Base-by-base conservation (phyloP, 1,140 invertebrate genomes). In the Caenorhabditis remanei region DNA sequence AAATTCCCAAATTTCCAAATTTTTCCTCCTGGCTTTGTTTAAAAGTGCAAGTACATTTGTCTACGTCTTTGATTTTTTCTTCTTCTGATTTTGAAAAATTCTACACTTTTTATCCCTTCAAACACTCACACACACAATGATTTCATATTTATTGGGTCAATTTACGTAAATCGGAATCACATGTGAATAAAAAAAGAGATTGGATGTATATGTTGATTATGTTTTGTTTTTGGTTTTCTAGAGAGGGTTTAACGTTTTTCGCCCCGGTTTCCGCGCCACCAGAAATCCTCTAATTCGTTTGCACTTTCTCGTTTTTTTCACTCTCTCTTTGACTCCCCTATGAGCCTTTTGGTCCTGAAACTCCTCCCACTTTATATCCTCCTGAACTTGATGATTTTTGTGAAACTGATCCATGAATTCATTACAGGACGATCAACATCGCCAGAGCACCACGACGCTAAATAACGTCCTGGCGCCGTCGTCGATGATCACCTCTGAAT, bases 401-500 rank as follows among this genome's bases (percentile, higher is more conserved):
- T 43, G 40, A 71, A 43, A 3, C 19, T n/a, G 21, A 79, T 7
- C 7, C 53, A 14, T 46, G 7, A 46, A 11, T 53, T 53, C 53
- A 16, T 79, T 79, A 8, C 71, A 79, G 71, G 71, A 79, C 11
- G 46, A 79, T 79, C 71, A 50, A 48, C 16, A 79, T 21, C 71
- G 14, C 24, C 71, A 48, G 71, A 79, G 71, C 71, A 79, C 43
- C 71, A 79, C 71, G 71, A 79, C 71, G 46, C 71, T 79, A 19
- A 79, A 79, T 46, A 79, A 79, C 71, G 71, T 79, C 71, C 46
- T 79, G 46, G 71, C 43, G 43, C 71, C 43, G 43, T 46, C 71
- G 71, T 46, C 71, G 71, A 79, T 79, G 71, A 79, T 79, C 71
- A 79, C 71, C 71, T 79, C 71, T n/a, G 71, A 79, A 50, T 79